Conservation (phyloP, 2,797 vertebrate species). For the Buphagus erythrorhynchus region DNA sequence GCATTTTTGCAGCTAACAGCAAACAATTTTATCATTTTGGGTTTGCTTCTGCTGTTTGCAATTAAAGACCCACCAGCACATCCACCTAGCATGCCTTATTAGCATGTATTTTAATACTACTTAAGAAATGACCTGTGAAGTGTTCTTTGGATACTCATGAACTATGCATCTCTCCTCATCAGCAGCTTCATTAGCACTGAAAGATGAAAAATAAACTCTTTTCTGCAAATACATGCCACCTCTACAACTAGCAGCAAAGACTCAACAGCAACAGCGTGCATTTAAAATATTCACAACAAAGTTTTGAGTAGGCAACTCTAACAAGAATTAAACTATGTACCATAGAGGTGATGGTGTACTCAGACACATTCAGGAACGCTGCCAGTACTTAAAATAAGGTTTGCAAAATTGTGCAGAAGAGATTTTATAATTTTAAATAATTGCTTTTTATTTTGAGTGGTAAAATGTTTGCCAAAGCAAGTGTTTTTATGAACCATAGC, state of each 20-base stretch:
- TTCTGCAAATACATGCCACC: background rate
- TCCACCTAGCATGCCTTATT: background rate
- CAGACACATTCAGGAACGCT: background rate
- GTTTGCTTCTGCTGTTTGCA: background rate
- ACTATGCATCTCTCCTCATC: background rate
- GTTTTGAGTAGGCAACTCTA: background rate
- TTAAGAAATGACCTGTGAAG: background rate
- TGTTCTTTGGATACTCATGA: background rate
- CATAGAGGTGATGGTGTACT: background rate
- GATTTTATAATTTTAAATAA: background rate
- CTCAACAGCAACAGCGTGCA: background rate
- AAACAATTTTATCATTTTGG: background rate
- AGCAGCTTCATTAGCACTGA: background rate
- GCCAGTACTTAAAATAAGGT: background rate
- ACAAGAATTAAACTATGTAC: background rate
- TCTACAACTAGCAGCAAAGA: background rate
- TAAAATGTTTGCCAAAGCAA: constrained; percentile 7
- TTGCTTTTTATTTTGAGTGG: background rate
- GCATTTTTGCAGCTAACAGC: background rate
- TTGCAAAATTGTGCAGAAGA: background rate
- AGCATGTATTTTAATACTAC: background rate
- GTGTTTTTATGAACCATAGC: background rate
- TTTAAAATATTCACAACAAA: background rate
- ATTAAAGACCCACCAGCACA: background rate
- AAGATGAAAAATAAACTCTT: background rate